Base-by-base conservation (phyloP, 2,113 vertebrate species). In the Pipra filicauda region DNA sequence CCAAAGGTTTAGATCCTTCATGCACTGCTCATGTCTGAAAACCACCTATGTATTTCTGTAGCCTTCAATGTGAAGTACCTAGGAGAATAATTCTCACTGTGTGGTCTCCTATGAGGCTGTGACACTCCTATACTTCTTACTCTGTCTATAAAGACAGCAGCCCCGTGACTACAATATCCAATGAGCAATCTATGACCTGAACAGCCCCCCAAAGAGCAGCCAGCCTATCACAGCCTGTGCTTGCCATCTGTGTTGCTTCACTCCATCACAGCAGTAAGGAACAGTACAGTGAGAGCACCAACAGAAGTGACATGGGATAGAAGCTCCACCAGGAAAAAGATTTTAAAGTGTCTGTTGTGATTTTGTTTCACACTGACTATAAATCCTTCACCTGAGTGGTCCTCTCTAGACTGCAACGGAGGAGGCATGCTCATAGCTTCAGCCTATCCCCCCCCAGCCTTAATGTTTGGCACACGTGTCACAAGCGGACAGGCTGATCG, bases 291-390 rank as follows among this genome's bases (percentile, higher is more conserved):
- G 61, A 87, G 2, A 89, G 21, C 27, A 82, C 41, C 41, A 57
- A 22, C 0, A 1, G 43, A 75, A 93, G 49, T 0, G 0, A 61
- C n/a, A 73, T 0, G 1, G 26, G 21, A 77, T 22, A 33, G 52
- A 59, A 89, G 12, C 9, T 73, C 31, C 54, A 59, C 15, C 4
- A 4, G 8, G 8, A n/a, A 77, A 93, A 57, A 5, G 3, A 14
- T 30, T 77, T 94, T 62, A 43, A 71, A 74, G 21, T 24, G 28
- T 37, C 41, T 52, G 11, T 20, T 20, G 21, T 2, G 1, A 52
- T 24, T 81, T 78, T 66, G 21, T 58, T 84, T 67, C 1, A 4
- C 6, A 13, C 6, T 81, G 17, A 44, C 64, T 31, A 75, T 12
- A 23, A 46, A 59, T 30, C 41, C 31, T 88, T 59, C 65, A 57